phyloP scores from a whole-genome alignment of 92 coral and sea anemone species.

The Heliopora coerulea region DNA sequence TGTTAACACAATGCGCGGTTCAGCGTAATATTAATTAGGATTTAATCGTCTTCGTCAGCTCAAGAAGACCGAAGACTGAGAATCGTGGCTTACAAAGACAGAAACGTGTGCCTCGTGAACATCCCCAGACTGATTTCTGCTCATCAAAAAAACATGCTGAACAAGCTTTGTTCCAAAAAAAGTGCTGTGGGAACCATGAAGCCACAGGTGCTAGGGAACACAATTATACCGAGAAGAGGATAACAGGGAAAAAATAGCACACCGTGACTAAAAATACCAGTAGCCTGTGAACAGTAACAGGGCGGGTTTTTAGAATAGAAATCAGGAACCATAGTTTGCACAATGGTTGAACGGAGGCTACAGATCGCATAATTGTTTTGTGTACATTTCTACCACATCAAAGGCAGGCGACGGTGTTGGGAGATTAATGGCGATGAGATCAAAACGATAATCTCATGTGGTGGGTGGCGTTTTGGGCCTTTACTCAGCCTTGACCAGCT shows the following conservation, averaged over 20 bases:
- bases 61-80: too few relatives aligned
- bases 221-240: background rate
- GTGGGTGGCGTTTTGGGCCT: conserved; percentile 10
- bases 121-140: too few relatives aligned
- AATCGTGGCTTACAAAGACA: too few relatives aligned
- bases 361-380: background rate
- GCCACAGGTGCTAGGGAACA: background rate
- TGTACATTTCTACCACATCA: conserved; percentile 1
- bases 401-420: background rate
- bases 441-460: background rate
- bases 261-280: background rate
- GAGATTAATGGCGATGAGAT: background rate
- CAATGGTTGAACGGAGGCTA: background rate
- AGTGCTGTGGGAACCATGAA: background rate
- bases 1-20: conserved; percentile 16
- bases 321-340: background rate
- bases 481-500: too few relatives aligned
- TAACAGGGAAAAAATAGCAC: background rate
- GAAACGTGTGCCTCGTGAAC: too few relatives aligned
- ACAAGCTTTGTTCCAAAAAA: too few relatives aligned
- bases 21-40: conserved; percentile 2
- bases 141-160: too few relatives aligned
- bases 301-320: background rate
- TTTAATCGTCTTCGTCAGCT: too few relatives aligned
- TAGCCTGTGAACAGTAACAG: background rate